These are phyloP conservation scores for Neosilurus mollespiculum DNA, from an alignment of 2,797 vertebrate genomes.

Conservation along the genomic window DNA sequence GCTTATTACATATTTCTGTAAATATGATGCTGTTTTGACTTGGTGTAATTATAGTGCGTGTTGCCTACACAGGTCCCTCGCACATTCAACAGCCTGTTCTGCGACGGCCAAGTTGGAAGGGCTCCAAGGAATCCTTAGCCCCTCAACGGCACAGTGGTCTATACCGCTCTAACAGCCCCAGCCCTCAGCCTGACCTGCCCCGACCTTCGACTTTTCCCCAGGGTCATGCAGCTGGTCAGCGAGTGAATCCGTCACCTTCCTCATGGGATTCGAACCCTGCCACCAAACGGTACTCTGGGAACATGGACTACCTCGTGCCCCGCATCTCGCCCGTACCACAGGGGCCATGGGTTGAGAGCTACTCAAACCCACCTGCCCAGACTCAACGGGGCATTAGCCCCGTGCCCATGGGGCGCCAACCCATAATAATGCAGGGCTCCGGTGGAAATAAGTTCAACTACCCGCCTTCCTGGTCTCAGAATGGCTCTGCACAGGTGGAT, in stretches of 20 bases:
- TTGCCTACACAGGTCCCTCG: slow-evolving; percentile 65
- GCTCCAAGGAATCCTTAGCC: slow-evolving; percentile 92
- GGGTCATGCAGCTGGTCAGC: slow-evolving; percentile 80
- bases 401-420: slow-evolving; percentile 86
- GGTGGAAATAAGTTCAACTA: slow-evolving; percentile 87
- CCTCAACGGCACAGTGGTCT: slow-evolving; percentile 83
- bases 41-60: slow-evolving; percentile 1
- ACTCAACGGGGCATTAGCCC: slow-evolving; percentile 86
- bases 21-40: neutral
- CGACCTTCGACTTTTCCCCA: slow-evolving; percentile 82
- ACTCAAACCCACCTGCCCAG: slow-evolving; percentile 79
- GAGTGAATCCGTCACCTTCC: slow-evolving; percentile 86
- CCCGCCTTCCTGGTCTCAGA: slow-evolving; percentile 84
- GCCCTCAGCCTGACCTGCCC: slow-evolving; percentile 79
- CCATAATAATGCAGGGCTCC: slow-evolving; percentile 93
- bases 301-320: slow-evolving; percentile 88
- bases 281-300: slow-evolving; percentile 91
- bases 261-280: slow-evolving; percentile 89
- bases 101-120: slow-evolving; percentile 94
- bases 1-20: too few relatives aligned
- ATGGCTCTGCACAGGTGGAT: slow-evolving; percentile 82
- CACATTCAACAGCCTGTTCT: slow-evolving; percentile 85
- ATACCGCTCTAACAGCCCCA: slow-evolving; percentile 89
- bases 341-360: slow-evolving; percentile 85
- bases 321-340: slow-evolving; percentile 93